phyloP scores from a whole-genome alignment of 1,140 invertebrate genomes.

The Rhopalosiphum maidis region DNA sequence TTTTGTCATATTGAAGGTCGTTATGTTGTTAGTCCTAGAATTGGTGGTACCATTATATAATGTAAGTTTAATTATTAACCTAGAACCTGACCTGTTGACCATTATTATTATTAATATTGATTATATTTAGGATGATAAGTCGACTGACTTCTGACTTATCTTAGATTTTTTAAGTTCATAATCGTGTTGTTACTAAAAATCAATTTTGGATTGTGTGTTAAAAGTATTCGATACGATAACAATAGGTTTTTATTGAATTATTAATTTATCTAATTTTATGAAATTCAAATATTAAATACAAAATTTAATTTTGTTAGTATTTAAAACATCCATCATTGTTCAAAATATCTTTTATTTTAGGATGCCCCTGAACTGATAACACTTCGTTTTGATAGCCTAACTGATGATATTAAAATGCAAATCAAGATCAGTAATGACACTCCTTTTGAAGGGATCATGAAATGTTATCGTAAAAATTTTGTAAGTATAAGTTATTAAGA shows the following conservation, averaged over 20 bases:
- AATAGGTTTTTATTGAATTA: too few relatives aligned
- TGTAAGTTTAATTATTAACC: too few relatives aligned
- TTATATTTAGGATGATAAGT: not conserved
- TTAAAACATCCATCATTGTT: not conserved
- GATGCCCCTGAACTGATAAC: constrained; percentile 65
- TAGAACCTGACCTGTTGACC: not conserved
- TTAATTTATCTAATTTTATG: too few relatives aligned
- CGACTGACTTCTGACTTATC: too few relatives aligned
- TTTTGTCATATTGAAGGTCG: too few relatives aligned
- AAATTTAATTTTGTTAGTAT: not conserved
- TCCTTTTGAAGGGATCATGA: constrained; percentile 90
- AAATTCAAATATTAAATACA: not conserved
- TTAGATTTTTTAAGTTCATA: too few relatives aligned
- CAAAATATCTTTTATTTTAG: not conserved
- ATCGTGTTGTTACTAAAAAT: too few relatives aligned
- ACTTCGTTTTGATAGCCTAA: too few relatives aligned
- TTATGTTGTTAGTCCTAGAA: too few relatives aligned
- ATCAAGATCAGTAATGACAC: constrained; percentile 98
- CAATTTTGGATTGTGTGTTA: too few relatives aligned
- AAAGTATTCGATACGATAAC: too few relatives aligned
- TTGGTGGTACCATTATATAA: too few relatives aligned
- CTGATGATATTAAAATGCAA: constrained; percentile 82
- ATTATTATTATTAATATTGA: not conserved
- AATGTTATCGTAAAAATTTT: constrained; percentile 91
- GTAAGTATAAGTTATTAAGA: constrained; percentile 69